Evolutionary conservation across 53 echinoderm and acorn worm species (phyloP), one percentile per base, ranked within the genome.

Genomic region (Astropecten irregularis): DNA sequence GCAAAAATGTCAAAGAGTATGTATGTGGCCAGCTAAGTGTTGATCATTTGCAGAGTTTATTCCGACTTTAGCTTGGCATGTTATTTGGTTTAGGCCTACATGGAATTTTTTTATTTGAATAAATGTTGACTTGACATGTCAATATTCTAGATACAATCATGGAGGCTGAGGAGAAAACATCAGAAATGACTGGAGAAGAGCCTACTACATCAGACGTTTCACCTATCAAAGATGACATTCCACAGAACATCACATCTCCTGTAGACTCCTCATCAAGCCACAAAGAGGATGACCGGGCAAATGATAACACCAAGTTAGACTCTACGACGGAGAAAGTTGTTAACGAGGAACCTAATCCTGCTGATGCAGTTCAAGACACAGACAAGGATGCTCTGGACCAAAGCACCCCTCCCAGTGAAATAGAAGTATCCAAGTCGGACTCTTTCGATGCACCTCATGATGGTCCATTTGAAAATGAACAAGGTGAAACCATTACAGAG

Each of bases 101-200:
- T n/a, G n/a, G n/a, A n/a, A n/a, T n/a, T n/a, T n/a, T n/a, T n/a
- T n/a, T n/a, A n/a, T n/a, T n/a, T n/a, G n/a, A n/a, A n/a, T n/a
- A n/a, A n/a, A n/a, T n/a, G n/a, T n/a, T n/a, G n/a, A n/a, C n/a
- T n/a, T n/a, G n/a, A n/a, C n/a, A n/a, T n/a, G n/a, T n/a, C n/a
- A n/a, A n/a, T n/a, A n/a, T n/a, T n/a, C n/a, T n/a, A n/a, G n/a
- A n/a, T n/a, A n/a, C n/a, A n/a, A n/a, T n/a, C 8, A 49, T 51
- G 53, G 68, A 31, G 20, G 55, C 32, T 18, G 20, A 31, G 23
- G 63, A 51, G 38, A 67, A 34, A 15, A 81, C 31, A 29, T 64
- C 65, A 81, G 65, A 39, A 62, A 50, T 30, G 14, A 51, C 68
- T 84, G 47, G 36, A 2, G 30, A 28, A 55, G 83, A 67, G 39